Evolutionary conservation across 1,140 invertebrate species (phyloP), one percentile per base, ranked within the genome.

Genomic region (Cotesia typhae): DNA sequence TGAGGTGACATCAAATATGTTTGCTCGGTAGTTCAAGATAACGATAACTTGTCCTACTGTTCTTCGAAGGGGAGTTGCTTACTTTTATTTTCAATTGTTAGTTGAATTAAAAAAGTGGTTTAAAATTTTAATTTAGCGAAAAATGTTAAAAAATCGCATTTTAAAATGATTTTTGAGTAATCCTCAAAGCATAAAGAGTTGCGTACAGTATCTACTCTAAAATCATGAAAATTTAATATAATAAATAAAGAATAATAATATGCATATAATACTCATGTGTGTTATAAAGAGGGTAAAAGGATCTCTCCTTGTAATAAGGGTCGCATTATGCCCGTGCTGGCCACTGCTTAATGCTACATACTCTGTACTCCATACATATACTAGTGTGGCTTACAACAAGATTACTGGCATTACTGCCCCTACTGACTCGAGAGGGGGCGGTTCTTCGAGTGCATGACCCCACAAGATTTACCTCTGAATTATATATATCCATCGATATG

Each of bases 331-430:
- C 66, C 10, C 41, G 20, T 73, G 67, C 66, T 47, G 6, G 20
- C 66, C 59, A 37, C 63, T 51, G 6, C 65, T 52, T 1, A 2
- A 1, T 28, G 28, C 28, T 28, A 28, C 28, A 28, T 28, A 28
- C 28, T 28, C 28, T 5, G 41, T 67, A 14, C 59, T 73, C 64
- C 51, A 41, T 28, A 28, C 28, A 41, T 4, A 47, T 47, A 28
- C 28, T 28, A 52, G 66, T 52, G 41, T 47, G 41, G 57, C 36
- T 47, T 47, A 47, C 51, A 20, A 28, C 51, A 73, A 70, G 72
- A 73, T 73, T 73, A 73, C 72, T 70, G 72, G 55, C 67, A 73
- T 73, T 73, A 73, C 69, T 73, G 67, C 47, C 66, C 71, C 66
- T 73, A 64, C 57, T 14, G 61, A 61, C 17, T 61, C 63, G 20